Evolutionary conservation across 2,797 vertebrate species (phyloP).

Genomic region (Chaetophractus vellerosus): DNA sequence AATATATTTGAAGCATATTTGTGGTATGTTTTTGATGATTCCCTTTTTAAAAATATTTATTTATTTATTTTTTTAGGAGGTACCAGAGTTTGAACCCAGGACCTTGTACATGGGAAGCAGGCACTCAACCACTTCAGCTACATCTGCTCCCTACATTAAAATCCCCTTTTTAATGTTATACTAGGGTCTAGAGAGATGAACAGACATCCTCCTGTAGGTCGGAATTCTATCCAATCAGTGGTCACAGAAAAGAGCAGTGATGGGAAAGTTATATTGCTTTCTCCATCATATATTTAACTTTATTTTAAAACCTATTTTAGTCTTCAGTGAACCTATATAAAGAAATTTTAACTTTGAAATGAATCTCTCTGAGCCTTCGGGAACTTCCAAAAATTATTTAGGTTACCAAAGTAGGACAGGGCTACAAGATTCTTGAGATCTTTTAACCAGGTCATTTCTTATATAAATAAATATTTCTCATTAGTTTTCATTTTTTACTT

Average conservation of each 20-base stretch:
- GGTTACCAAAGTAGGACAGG: neutral
- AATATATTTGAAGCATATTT: conserved; percentile 1
- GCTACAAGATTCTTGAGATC: neutral
- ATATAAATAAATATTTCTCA: neutral
- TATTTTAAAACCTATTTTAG: neutral
- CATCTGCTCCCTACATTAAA: no score
- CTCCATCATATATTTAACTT: neutral
- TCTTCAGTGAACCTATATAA: neutral
- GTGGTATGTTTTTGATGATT: neutral
- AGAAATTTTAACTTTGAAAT: neutral
- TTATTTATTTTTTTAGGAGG: no score
- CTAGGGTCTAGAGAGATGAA: neutral
- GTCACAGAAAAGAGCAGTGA: neutral
- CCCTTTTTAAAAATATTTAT: neutral
- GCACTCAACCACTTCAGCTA: no score
- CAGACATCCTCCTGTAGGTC: neutral
- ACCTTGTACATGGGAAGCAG: no score
- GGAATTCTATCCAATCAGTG: neutral
- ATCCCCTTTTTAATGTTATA: neutral
- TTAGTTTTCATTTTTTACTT: neutral
- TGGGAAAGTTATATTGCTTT: neutral
- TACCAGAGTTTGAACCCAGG: no score
- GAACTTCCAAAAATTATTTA: neutral
- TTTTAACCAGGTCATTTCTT: neutral
- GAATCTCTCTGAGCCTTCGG: neutral